A percentile compares a stretch with the other conserved stretches of the same genome.
Evolutionary conservation across 1,140 invertebrate species (phyloP).

Genomic region (Mya arenaria): DNA sequence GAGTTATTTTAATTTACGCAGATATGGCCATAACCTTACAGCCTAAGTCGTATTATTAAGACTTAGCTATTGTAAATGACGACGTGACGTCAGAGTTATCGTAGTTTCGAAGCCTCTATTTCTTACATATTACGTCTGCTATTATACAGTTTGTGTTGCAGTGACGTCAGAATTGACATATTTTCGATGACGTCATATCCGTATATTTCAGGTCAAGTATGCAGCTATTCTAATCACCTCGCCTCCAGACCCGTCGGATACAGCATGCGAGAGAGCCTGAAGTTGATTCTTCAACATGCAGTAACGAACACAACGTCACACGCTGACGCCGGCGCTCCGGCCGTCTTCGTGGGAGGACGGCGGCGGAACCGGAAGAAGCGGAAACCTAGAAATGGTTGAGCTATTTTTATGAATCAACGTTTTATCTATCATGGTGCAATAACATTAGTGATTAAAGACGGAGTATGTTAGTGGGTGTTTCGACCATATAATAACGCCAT

Average conservation of each 20-base stretch:
- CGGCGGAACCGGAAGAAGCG: slow-evolving; percentile 52
- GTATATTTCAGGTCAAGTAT: slow-evolving; percentile 45
- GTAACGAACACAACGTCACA: not conserved
- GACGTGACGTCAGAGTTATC: not conserved
- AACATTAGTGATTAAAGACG: no score
- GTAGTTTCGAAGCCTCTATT: not conserved
- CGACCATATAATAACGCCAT: no score
- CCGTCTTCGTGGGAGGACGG: slow-evolving; percentile 48
- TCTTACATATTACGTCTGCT: not conserved
- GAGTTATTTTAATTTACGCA: no score
- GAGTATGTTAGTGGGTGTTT: no score
- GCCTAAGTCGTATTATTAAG: no score
- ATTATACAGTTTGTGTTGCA: not conserved
- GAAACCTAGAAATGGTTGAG: slow-evolving; percentile 40
- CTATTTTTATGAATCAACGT: no score
- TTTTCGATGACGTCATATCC: not conserved
- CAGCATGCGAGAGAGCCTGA: slow-evolving; percentile 53
- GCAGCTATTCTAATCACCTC: slow-evolving; percentile 43
- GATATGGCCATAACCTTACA: not conserved
- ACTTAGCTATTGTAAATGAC: no score
- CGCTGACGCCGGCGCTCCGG: slow-evolving; percentile 43
- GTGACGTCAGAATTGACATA: not conserved
- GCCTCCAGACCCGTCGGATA: slow-evolving; percentile 57
- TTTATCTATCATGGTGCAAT: no score
- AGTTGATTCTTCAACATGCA: slow-evolving; percentile 56